Conservation (phyloP, 2,888 invertebrate genomes). For the Eudasyphora cyanicolor region DNA sequence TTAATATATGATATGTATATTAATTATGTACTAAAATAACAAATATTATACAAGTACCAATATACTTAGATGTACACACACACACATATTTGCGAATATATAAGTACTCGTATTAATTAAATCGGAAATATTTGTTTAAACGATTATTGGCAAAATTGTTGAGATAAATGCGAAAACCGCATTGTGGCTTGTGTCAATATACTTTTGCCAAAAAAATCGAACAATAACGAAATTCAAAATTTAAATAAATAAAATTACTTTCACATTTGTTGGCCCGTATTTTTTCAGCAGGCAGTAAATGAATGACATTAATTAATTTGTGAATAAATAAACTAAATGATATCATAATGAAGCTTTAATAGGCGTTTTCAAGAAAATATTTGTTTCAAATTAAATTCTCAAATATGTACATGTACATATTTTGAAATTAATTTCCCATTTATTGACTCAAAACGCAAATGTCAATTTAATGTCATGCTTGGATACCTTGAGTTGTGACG, state of each 20-base stretch:
- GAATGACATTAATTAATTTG: neutral
- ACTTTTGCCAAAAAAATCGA: neutral
- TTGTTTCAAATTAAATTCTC: neutral
- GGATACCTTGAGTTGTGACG: slow-evolving; percentile 10
- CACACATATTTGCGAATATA: too few relatives aligned
- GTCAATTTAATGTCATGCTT: too few relatives aligned
- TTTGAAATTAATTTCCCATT: slow-evolving; percentile 58
- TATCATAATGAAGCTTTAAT: neutral
- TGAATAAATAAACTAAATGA: too few relatives aligned
- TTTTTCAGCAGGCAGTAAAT: neutral
- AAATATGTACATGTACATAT: too few relatives aligned
- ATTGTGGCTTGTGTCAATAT: neutral
- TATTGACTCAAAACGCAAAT: too few relatives aligned
- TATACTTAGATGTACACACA: too few relatives aligned
- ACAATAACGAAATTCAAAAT: neutral
- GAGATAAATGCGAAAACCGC: neutral
- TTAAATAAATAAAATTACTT: neutral
- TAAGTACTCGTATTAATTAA: neutral
- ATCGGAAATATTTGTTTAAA: neutral
- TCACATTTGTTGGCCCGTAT: neutral
- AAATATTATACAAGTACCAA: neutral
- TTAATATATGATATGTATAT: too few relatives aligned
- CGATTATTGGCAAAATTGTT: neutral
- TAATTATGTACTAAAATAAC: neutral
- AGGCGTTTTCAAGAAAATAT: neutral